Evolutionary conservation across 2,888 invertebrate species (phyloP), one percentile per base, ranked within the genome.

Genomic region (Pristionchus japonicus): DNA sequence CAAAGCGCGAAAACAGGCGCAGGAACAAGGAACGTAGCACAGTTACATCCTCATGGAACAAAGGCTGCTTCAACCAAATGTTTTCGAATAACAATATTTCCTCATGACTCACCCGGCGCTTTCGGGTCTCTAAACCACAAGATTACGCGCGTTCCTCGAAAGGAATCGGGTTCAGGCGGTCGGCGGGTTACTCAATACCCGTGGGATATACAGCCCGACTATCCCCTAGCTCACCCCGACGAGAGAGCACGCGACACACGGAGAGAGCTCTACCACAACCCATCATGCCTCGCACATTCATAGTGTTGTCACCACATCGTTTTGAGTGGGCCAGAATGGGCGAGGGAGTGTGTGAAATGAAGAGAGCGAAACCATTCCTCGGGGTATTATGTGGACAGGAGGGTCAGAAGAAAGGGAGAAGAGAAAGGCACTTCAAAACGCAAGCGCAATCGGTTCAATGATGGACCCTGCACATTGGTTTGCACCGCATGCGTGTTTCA

Each of bases 181-280:
- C 31, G 64, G 31, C 11, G 15, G 23, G 70, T 74, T 37, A 74
- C 70, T 74, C 70, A 74, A 40, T 74, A 40, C 70, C 70, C 70
- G 40, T 74, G 70, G 70, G 70, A 74, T 74, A 40, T 74, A 74
- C 70, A 74, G 70, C 70, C 23, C 15, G 70, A 15, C 70, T 64
- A 64, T 64, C 64, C 64, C 64, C 64, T 34, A 31, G 31, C 15
- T 64, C 31, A 31, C 31, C 15, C 15, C 27, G 1, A 15, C 64
- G n/a, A 64, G 64, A 64, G 27, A 64, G 11, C 15, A 64, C 31
- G 34, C 4, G 1, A 64, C 11, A 64, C 31, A 20, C 11, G 6
- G 64, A 64, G 31, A 4, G 64, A 9, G 31, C 9, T 34, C 31
- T 37, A 23, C 70, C 70, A 37, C 70, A 37, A 9, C 64, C 64